These are phyloP conservation scores for Remorina albescens DNA, from an alignment of 2,797 vertebrate species.

Conservation along the genomic window DNA sequence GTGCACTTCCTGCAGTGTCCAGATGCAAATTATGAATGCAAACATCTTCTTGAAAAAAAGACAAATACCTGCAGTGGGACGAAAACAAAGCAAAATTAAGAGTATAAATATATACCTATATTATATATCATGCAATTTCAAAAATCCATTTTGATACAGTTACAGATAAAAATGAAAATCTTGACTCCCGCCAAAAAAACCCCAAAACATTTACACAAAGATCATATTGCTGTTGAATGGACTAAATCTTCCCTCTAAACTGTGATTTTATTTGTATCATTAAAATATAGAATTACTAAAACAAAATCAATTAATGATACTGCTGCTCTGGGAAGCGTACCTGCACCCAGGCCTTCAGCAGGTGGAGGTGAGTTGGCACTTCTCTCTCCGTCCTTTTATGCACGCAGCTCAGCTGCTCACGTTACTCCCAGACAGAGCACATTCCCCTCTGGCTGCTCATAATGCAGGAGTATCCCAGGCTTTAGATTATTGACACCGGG, in stretches of 20 bases:
- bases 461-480: slow-evolving; percentile 16
- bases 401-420: neutral
- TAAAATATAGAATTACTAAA: no score
- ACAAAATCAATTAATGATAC: neutral
- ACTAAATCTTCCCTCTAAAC: neutral
- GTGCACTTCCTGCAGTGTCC: slow-evolving; percentile 62
- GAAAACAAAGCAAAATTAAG: neutral
- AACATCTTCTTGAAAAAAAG: slow-evolving; percentile 68
- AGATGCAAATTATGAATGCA: slow-evolving; percentile 48
- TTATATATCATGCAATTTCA: neutral
- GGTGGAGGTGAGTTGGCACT: slow-evolving; percentile 34
- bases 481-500: slow-evolving; percentile 1
- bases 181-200: no score
- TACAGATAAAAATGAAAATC: no score
- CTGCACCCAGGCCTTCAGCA: slow-evolving; percentile 39
- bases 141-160: neutral
- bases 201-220: neutral
- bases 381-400: slow-evolving; percentile 58
- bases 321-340: slow-evolving; percentile 32
- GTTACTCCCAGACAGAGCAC: neutral
- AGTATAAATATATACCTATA: no score
- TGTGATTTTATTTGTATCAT: neutral
- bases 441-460: slow-evolving; percentile 1
- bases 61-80: neutral
- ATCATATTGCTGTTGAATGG: neutral